A percentile compares a stretch with the other conserved stretches of the same genome.
Conservation (phyloP, 2,113 vertebrate genomes). For the Meleagris gallopavo region DNA sequence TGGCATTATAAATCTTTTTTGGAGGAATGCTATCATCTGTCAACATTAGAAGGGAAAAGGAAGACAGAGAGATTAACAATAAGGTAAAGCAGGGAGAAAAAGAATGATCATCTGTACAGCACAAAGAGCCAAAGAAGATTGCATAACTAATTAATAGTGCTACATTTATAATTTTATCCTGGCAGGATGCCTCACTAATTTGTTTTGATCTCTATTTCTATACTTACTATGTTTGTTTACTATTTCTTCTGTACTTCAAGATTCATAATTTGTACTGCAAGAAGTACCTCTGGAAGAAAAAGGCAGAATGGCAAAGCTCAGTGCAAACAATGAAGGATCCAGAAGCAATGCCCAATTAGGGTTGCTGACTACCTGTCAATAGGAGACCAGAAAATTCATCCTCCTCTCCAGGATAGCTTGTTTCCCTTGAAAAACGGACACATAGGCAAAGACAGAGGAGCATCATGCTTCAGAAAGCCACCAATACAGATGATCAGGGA, state of each 20-base stretch:
- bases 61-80: background rate
- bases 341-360: background rate
- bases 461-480: background rate
- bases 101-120: background rate
- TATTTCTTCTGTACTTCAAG: background rate
- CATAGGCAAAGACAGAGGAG: accelerated
- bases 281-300: background rate
- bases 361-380: too few relatives aligned
- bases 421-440: background rate
- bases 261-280: background rate
- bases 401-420: background rate
- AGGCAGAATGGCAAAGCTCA: background rate
- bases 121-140: background rate
- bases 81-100: background rate
- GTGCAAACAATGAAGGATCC: background rate
- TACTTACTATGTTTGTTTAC: background rate
- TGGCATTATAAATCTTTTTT: conserved; percentile 11
- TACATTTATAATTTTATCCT: background rate
- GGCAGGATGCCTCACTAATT: background rate
- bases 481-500: too few relatives aligned
- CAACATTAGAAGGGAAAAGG: background rate
- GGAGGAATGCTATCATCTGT: background rate
- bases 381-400: background rate
- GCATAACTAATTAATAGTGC: conserved; percentile 1
- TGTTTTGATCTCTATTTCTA: background rate